Evolutionary conservation across 1,140 invertebrate species (phyloP).

Genomic region (Telenomus remus): DNA sequence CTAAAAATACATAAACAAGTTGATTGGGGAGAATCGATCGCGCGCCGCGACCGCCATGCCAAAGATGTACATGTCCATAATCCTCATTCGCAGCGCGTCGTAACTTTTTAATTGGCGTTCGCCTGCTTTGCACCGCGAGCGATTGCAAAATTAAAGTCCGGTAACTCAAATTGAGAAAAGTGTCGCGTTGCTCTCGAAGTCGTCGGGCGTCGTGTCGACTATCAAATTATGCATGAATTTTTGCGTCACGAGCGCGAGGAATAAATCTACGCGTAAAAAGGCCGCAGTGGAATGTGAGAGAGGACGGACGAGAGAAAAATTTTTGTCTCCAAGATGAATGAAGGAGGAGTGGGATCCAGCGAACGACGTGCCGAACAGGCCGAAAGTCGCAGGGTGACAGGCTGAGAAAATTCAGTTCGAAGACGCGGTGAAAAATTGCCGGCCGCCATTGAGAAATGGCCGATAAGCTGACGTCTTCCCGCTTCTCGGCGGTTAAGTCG

Average conservation of each 20-base stretch:
- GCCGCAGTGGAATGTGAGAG: conserved; percentile 7
- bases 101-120: conserved; percentile 33
- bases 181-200: conserved; percentile 21
- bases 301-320: conserved; percentile 49
- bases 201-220: conserved; percentile 18
- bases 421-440: conserved; percentile 64
- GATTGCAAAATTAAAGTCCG: conserved; percentile 5
- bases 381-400: conserved; percentile 46
- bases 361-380: conserved; percentile 31
- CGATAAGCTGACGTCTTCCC: conserved; percentile 44
- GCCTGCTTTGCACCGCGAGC: not conserved
- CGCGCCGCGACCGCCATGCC: too few species aligned
- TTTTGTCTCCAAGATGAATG: conserved; percentile 51
- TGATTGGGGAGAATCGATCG: too few species aligned
- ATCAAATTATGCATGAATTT: conserved; percentile 54
- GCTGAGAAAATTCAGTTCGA: conserved; percentile 68
- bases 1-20: conserved; percentile 20
- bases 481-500: conserved; percentile 60
- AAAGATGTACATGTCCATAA: conserved; percentile 6
- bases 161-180: conserved; percentile 34
- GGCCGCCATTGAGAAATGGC: conserved; percentile 64
- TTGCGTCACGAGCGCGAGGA: conserved; percentile 27
- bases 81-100: conserved; percentile 5
- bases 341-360: conserved; percentile 46
- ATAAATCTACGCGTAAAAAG: conserved; percentile 49